A percentile compares a stretch with the other conserved stretches of the same genome.
phyloP scores from a whole-genome alignment of 1,140 invertebrate genomes.

The Batillaria attramentaria region DNA sequence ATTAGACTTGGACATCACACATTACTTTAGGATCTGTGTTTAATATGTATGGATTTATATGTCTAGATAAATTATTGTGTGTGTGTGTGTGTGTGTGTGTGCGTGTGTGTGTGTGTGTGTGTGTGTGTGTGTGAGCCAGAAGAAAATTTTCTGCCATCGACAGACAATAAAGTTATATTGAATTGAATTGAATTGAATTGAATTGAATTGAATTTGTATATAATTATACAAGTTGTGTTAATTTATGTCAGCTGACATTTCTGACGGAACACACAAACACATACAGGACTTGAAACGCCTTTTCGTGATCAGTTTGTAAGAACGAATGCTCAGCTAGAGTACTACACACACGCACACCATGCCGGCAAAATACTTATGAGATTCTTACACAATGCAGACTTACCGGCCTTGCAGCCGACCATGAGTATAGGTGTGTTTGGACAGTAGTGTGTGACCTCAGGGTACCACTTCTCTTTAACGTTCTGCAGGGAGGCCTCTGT shows the following conservation, averaged over 20 bases:
- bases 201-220: neutral
- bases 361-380: too few species aligned
- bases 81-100: neutral
- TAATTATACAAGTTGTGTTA: neutral
- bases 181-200: too few species aligned
- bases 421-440: conserved; percentile 98
- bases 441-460: conserved; percentile 87
- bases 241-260: neutral
- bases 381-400: neutral
- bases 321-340: neutral
- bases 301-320: neutral
- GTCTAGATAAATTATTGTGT: neutral
- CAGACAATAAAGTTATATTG: too few species aligned
- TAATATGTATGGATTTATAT: neutral
- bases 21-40: neutral
- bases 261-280: too few species aligned
- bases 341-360: too few species aligned
- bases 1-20: too few species aligned
- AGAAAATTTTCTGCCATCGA: too few species aligned
- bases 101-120: neutral
- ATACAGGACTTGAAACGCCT: neutral
- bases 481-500: conserved; percentile 91
- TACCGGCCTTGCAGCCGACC: conserved; percentile 75
- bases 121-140: neutral
- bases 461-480: conserved; percentile 86